Evolutionary conservation across 1,140 invertebrate genomes (phyloP).

Genomic region (Zaprionus kolodkinae): DNA sequence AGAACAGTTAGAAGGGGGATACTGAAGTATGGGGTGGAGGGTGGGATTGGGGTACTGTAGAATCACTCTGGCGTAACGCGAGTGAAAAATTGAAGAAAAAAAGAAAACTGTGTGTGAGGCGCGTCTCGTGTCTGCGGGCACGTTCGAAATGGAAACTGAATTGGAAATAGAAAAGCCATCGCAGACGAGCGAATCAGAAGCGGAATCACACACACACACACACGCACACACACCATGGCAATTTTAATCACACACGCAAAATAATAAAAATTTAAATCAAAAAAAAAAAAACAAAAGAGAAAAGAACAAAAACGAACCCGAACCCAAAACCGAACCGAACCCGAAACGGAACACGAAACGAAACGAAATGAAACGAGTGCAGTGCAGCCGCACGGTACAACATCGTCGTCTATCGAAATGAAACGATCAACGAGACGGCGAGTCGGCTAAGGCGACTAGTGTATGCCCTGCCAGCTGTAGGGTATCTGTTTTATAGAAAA

Average conservation of each 20-base stretch:
- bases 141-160: conserved; percentile 54
- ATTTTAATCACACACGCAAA: conserved; percentile 73
- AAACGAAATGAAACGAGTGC: not conserved
- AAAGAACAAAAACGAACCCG: conserved; percentile 16
- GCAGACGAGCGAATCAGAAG: conserved; percentile 31
- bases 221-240: conserved; percentile 15
- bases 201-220: conserved; percentile 14
- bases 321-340: conserved; percentile 17
- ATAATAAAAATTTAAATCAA: conserved; percentile 61
- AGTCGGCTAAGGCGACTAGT: not conserved
- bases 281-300: conserved; percentile 46
- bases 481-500: not conserved
- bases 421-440: conserved; percentile 14
- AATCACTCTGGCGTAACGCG: conserved; percentile 38
- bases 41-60: not conserved
- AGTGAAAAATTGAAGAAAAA: conserved; percentile 28
- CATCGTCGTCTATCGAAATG: conserved; percentile 12
- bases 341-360: not conserved
- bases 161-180: conserved; percentile 73
- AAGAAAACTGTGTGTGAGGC: not conserved
- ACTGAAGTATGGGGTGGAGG: not conserved
- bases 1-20: too few relatives aligned
- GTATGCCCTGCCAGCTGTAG: conserved; percentile 17
- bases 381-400: not conserved
- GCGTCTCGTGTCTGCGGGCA: conserved; percentile 14